Conservation (phyloP, 2,113 vertebrate species). For the Myiozetetes cayanensis region DNA sequence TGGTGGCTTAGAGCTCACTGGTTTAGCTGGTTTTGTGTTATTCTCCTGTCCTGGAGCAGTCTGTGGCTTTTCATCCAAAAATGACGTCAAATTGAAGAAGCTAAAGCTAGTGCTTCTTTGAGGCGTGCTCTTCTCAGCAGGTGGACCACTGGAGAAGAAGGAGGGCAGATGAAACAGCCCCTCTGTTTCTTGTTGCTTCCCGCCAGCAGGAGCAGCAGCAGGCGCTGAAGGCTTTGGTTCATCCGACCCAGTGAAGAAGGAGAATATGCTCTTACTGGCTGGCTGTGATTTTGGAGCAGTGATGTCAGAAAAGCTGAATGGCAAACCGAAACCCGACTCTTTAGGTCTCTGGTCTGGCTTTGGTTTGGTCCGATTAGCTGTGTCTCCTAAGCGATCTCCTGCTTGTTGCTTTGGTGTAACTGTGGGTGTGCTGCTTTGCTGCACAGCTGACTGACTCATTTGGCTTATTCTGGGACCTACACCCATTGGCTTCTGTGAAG, state of each 20-base stretch:
- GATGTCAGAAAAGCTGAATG: constrained; percentile 67
- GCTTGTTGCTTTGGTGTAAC: constrained; percentile 1
- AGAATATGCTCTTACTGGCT: constrained; percentile 77
- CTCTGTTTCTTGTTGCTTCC: constrained; percentile 71
- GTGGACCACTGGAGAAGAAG: constrained; percentile 75
- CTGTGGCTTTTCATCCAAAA: constrained; percentile 81
- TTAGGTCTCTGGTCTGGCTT: constrained; percentile 65
- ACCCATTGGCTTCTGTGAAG: not conserved
- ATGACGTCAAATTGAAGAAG: constrained; percentile 81
- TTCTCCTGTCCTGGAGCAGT: constrained; percentile 2
- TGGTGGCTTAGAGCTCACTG: constrained; percentile 62
- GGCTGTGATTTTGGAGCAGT: constrained; percentile 56
- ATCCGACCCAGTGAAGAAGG: constrained; percentile 77
- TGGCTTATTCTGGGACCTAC: not conserved
- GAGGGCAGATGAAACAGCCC: constrained; percentile 81
- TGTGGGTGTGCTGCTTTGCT: not conserved
- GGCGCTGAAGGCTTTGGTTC: constrained; percentile 57
- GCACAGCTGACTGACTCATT: not conserved
- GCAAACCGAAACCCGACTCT: constrained; percentile 76
- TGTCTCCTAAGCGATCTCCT: not conserved
- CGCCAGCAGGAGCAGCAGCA: not conserved
- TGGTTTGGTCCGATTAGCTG: constrained; percentile 27
- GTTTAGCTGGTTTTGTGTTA: not conserved
- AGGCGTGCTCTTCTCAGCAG: constrained; percentile 74
- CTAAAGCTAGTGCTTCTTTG: constrained; percentile 75